These are phyloP conservation scores for Cryptops parisi DNA, from an alignment of 2,888 invertebrate genomes.

Conservation along the genomic window DNA sequence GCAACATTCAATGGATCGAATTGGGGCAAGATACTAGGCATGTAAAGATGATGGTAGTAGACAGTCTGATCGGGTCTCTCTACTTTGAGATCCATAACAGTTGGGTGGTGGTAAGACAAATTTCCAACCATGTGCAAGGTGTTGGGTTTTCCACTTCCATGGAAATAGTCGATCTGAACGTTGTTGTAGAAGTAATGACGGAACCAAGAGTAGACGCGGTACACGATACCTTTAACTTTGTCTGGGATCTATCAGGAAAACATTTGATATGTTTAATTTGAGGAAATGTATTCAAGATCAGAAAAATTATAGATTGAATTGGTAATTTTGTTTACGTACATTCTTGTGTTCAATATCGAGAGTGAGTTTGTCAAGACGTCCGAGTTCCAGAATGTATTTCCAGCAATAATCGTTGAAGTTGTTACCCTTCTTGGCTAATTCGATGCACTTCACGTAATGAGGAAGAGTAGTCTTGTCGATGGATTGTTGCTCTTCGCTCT, in stretches of 20 bases:
- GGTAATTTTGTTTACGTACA: constrained; percentile 13
- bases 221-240: neutral
- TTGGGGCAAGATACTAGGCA: constrained; percentile 15
- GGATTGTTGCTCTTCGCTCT: constrained; percentile 15
- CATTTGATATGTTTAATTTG: neutral
- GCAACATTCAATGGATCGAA: neutral
- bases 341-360: constrained; percentile 16
- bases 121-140: constrained; percentile 11
- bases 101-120: constrained; percentile 11
- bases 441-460: constrained; percentile 7
- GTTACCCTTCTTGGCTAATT: constrained; percentile 11
- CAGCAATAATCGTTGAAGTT: constrained; percentile 11
- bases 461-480: neutral
- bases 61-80: constrained; percentile 17
- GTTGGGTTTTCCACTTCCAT: neutral
- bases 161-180: neutral
- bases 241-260: neutral
- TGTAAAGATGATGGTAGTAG: constrained; percentile 17
- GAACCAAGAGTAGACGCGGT: constrained; percentile 1
- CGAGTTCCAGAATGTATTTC: constrained; percentile 4
- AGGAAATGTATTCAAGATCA: neutral
- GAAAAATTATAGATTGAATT: neutral
- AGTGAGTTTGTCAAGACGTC: constrained; percentile 15
- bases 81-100: constrained; percentile 17
- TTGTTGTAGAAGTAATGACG: constrained; percentile 10